These are phyloP conservation scores for Planiliza haematocheilus DNA, from an alignment of 2,113 vertebrate species.

Conservation along the genomic window DNA sequence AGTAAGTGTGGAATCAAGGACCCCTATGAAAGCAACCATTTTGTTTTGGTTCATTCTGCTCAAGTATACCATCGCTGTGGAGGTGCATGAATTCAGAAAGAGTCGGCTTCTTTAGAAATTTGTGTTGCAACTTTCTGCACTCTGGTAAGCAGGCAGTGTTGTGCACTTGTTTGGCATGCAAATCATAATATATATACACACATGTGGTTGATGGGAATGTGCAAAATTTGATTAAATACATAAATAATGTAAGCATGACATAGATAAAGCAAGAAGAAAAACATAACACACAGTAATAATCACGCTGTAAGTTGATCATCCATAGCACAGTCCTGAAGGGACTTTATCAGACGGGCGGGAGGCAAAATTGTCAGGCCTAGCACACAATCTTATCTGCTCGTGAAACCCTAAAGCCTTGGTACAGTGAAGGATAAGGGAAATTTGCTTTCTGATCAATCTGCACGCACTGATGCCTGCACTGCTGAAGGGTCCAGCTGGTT, in stretches of 20 bases:
- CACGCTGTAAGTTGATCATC: slow-evolving; percentile 10
- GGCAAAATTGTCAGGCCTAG: slow-evolving; percentile 47
- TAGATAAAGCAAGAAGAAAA: slow-evolving; percentile 25
- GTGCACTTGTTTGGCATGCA: too few species aligned
- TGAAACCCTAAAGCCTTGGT: slow-evolving; percentile 68
- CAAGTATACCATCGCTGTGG: not conserved
- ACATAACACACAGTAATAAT: slow-evolving; percentile 10
- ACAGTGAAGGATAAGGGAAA: slow-evolving; percentile 64
- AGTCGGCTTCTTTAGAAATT: not conserved
- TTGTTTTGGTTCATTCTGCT: not conserved
- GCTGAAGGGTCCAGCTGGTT: slow-evolving; percentile 39
- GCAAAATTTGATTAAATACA: too few species aligned
- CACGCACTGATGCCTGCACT: slow-evolving; percentile 24
- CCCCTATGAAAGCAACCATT: not conserved
- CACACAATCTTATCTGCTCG: slow-evolving; percentile 61
- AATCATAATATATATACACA: too few species aligned
- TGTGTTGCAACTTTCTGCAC: too few species aligned
- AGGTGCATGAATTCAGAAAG: not conserved
- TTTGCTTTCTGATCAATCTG: slow-evolving; percentile 61
- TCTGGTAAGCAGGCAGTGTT: slow-evolving; percentile 1
- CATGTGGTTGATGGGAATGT: too few species aligned
- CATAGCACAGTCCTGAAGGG: slow-evolving; percentile 41
- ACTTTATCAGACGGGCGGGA: slow-evolving; percentile 47
- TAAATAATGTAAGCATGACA: slow-evolving; percentile 12
- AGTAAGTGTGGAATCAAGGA: not conserved